A percentile compares a stretch with the other conserved stretches of the same genome.
phyloP scores from a whole-genome alignment of 2,113 vertebrate genomes.

The Callopanchax toddi region DNA sequence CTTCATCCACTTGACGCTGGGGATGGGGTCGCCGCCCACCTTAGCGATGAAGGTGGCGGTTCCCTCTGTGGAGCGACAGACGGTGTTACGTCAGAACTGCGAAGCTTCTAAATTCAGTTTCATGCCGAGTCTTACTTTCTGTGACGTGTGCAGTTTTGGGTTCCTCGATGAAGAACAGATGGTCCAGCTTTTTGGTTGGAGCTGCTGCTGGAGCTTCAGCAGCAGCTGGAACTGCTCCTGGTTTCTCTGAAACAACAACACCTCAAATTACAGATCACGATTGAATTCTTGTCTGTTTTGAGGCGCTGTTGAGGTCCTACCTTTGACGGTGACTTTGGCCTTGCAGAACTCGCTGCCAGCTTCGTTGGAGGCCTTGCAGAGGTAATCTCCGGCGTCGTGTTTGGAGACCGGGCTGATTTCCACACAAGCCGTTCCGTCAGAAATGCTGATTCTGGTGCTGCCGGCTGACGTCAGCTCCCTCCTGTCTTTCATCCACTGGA shows the following conservation, averaged over 20 bases:
- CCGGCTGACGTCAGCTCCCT: conserved; percentile 86
- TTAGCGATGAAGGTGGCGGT: conserved; percentile 95
- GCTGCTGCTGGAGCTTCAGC: conserved; percentile 71
- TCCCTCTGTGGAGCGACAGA: conserved; percentile 79
- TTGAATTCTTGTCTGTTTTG: too few relatives aligned
- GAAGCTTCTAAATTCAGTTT: background rate
- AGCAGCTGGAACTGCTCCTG: conserved; percentile 56
- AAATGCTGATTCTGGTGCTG: conserved; percentile 87
- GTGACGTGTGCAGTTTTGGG: conserved; percentile 84
- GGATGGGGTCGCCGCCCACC: conserved; percentile 96
- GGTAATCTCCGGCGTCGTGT: conserved; percentile 89
- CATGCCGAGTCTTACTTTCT: conserved; percentile 86
- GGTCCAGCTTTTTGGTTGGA: conserved; percentile 84
- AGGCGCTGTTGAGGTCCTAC: conserved; percentile 68
- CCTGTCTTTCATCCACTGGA: conserved; percentile 95
- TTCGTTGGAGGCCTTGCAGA: conserved; percentile 93
- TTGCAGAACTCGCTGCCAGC: conserved; percentile 91
- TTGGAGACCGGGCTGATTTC: conserved; percentile 83
- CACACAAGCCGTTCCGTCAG: conserved; percentile 85
- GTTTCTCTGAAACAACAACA: conserved; percentile 85
- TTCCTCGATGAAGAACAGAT: conserved; percentile 93
- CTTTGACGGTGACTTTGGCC: conserved; percentile 91
- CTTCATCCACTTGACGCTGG: conserved; percentile 97
- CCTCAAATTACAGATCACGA: background rate
- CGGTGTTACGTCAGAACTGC: background rate